Percentiles rank a stretch among this genome's conserved stretches.
phyloP scores from a whole-genome alignment of 2,113 vertebrate genomes.

The Oophaga pumilio region DNA sequence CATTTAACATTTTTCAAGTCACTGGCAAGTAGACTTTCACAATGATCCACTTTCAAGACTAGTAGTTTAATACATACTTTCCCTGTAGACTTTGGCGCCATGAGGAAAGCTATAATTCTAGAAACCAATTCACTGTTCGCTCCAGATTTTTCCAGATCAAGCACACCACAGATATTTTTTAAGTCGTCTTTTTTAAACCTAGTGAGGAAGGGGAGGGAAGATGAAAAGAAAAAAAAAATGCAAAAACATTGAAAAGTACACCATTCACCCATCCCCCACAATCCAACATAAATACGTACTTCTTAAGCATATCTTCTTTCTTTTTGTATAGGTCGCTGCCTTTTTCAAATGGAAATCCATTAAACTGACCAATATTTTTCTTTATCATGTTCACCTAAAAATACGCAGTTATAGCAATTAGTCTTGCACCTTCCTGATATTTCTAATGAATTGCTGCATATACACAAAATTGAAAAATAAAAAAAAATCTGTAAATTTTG shows the following conservation, averaged over 20 bases:
- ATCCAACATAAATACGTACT: slow-evolving; percentile 68
- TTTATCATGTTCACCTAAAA: slow-evolving; percentile 83
- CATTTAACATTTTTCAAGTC: too few species aligned
- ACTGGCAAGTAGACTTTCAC: too few species aligned
- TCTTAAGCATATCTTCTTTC: slow-evolving; percentile 89
- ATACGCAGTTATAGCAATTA: background rate
- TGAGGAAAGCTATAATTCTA: slow-evolving; percentile 88
- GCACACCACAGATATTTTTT: slow-evolving; percentile 86
- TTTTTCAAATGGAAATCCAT: slow-evolving; percentile 87
- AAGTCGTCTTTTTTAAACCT: slow-evolving; percentile 75
- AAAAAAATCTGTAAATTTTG: too few species aligned
- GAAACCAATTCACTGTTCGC: slow-evolving; percentile 85
- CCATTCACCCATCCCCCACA: background rate
- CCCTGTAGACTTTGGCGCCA: slow-evolving; percentile 87
- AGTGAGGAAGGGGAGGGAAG: background rate
- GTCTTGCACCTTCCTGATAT: background rate
- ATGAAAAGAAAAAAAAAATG: background rate
- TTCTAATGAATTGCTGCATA: too few species aligned
- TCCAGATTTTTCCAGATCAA: slow-evolving; percentile 93
- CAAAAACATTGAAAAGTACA: background rate
- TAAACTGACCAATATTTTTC: slow-evolving; percentile 93
- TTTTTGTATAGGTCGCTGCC: slow-evolving; percentile 86
- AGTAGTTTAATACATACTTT: slow-evolving; percentile 75
- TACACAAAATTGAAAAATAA: too few species aligned
- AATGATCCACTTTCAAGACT: too few species aligned